phyloP scores from a whole-genome alignment of 2,888 invertebrate genomes.

The Cremastinae sp. region DNA sequence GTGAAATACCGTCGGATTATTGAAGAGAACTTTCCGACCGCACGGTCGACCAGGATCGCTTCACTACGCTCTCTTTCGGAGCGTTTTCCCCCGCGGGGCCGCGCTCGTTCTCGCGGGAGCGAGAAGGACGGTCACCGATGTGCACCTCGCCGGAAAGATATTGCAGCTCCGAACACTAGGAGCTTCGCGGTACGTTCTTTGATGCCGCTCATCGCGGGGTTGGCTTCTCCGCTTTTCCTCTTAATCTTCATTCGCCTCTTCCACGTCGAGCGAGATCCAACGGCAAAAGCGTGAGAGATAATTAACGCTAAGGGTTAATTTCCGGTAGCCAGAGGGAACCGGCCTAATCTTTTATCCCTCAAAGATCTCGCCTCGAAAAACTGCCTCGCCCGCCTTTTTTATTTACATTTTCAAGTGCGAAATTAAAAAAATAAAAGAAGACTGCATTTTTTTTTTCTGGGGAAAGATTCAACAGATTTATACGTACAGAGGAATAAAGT shows the following conservation, averaged over 20 bases:
- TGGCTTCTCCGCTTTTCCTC: slow-evolving; percentile 50
- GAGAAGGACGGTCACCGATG: slow-evolving; percentile 69
- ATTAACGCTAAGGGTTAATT: slow-evolving; percentile 78
- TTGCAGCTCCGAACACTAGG: slow-evolving; percentile 74
- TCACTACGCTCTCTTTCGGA: slow-evolving; percentile 49
- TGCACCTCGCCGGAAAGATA: slow-evolving; percentile 76
- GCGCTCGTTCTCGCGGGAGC: background rate
- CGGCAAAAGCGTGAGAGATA: slow-evolving; percentile 67
- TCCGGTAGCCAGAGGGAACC: slow-evolving; percentile 49
- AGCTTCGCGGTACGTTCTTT: slow-evolving; percentile 68
- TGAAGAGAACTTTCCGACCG: slow-evolving; percentile 54
- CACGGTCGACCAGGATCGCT: slow-evolving; percentile 51
- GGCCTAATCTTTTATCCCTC: slow-evolving; percentile 49
- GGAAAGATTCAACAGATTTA: too few relatives aligned
- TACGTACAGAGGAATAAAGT: too few relatives aligned
- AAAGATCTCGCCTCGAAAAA: slow-evolving; percentile 8
- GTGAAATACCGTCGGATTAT: slow-evolving; percentile 48
- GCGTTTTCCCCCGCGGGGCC: slow-evolving; percentile 18
- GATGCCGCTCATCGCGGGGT: slow-evolving; percentile 69
- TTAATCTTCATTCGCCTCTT: slow-evolving; percentile 58
- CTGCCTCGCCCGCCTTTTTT: too few relatives aligned
- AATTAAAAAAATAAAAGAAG: too few relatives aligned
- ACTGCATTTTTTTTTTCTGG: too few relatives aligned
- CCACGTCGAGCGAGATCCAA: slow-evolving; percentile 39
- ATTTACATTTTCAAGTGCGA: too few relatives aligned